Base-by-base conservation (phyloP, 92 coral and sea anemone species). In the Zoanthus solanderi region DNA sequence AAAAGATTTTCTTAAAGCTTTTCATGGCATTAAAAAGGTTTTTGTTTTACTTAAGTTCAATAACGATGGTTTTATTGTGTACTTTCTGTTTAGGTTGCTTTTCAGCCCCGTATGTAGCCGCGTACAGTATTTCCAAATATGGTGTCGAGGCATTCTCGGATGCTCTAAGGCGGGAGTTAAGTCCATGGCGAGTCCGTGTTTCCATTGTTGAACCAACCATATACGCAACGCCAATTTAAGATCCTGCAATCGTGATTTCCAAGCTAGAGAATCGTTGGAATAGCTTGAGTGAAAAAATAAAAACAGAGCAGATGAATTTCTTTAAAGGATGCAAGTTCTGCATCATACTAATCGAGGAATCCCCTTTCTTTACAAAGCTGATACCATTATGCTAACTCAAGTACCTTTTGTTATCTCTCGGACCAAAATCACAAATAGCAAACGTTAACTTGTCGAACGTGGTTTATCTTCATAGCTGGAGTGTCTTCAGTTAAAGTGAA, bases 131-230 rank as follows among this genome's bases (percentile, higher is more conserved):
- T 12, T 76, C 86, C 58, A 90, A 90, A 54, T 90, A 78, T 85
- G 92, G 86, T 67, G 92, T 90, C 7, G 92, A 90, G 58, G 92
- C 86, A 71, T 90, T 90, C 32, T 84, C 89, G 7, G 92, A 90
- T 71, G 92, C 92, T 9, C 75, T 90, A 46, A 83, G 92, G 56
- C 73, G 75, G 28, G 92, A 90, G 66, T 7, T 90, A 46, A 69
- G 82, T 7, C 34, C 58, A 29, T 90, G 92, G 92, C 71, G 30
- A 29, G 74, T 90, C 32, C 42, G 60, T 29, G 84, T 84, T 54
- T 52, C 68, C 54, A 77, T 90, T 9, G 47, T 90, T 29, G 89
- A 90, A 37, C 92, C 92, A 71, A 83, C 89, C 15, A 78, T 77
- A 47, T 90, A 78, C 72, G 72, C 76, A 77, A 90, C 92, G 12